These are phyloP conservation scores for Nasonovia ribisnigri DNA, from an alignment of 2,888 invertebrate genomes.

Conservation along the genomic window DNA sequence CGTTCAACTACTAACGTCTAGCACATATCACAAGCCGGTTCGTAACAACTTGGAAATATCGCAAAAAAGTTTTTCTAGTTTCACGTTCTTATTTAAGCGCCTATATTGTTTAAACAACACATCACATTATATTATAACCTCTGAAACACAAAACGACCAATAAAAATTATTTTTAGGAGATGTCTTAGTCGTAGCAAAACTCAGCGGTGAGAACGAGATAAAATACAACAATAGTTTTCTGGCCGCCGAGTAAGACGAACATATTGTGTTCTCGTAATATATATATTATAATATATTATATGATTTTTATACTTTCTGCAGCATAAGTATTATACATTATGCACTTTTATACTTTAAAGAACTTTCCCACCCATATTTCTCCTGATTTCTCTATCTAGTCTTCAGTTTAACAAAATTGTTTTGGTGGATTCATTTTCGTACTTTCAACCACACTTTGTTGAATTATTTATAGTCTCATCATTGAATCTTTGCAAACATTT, in stretches of 20 bases:
- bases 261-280: neutral
- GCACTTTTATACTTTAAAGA: neutral
- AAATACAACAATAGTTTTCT: neutral
- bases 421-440: neutral
- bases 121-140: neutral
- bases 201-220: neutral
- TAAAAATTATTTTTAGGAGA: neutral
- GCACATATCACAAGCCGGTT: neutral
- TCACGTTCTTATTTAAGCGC: neutral
- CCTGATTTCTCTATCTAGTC: neutral
- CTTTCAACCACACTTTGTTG: neutral
- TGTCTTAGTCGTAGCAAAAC: neutral
- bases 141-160: neutral
- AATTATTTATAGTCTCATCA: neutral
- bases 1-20: neutral
- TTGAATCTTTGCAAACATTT: neutral
- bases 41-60: neutral
- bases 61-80: neutral
- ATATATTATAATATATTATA: neutral
- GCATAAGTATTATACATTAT: neutral
- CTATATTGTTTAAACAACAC: neutral
- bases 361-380: neutral
- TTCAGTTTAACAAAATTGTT: neutral
- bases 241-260: neutral
- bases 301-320: neutral